Conservation (phyloP, 2,888 invertebrate species). For the Bombylius major region DNA sequence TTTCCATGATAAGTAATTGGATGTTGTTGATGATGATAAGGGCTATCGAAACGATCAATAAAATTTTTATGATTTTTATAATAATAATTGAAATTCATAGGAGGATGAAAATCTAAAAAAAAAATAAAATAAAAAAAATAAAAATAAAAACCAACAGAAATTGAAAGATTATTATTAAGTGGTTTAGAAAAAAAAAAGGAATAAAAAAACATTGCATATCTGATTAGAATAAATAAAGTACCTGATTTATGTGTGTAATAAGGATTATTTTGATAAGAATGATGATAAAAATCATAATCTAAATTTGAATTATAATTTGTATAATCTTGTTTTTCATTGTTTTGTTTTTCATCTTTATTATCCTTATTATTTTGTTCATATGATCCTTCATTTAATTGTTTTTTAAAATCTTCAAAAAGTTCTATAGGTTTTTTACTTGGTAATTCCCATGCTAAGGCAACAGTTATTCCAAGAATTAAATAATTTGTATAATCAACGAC, state of each 20-base stretch:
- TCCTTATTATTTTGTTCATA: slow-evolving; percentile 27
- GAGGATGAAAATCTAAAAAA: background rate
- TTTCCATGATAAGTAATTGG: too few species aligned
- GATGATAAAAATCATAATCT: too few species aligned
- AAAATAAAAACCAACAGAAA: background rate
- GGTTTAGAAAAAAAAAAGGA: too few species aligned
- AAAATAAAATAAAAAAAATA: too few species aligned
- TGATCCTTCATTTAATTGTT: slow-evolving; percentile 27
- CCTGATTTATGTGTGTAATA: too few species aligned
- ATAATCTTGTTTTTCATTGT: too few species aligned
- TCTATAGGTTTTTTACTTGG: slow-evolving; percentile 48
- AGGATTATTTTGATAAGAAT: too few species aligned
- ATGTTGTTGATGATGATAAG: too few species aligned
- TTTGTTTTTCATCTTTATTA: slow-evolving; percentile 14
- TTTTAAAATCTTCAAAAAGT: slow-evolving; percentile 24
- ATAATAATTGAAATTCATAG: background rate
- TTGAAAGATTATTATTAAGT: background rate
- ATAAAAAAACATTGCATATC: too few species aligned
- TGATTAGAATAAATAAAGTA: too few species aligned
- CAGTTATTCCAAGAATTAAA: slow-evolving; percentile 57
- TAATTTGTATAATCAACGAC: slow-evolving; percentile 35
- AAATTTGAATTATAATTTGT: too few species aligned
- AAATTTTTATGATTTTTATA: background rate
- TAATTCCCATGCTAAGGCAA: slow-evolving; percentile 63
- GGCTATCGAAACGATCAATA: too few species aligned